Base-by-base conservation (phyloP, 2,888 invertebrate species). In the Zootermopsis nevadensis region DNA sequence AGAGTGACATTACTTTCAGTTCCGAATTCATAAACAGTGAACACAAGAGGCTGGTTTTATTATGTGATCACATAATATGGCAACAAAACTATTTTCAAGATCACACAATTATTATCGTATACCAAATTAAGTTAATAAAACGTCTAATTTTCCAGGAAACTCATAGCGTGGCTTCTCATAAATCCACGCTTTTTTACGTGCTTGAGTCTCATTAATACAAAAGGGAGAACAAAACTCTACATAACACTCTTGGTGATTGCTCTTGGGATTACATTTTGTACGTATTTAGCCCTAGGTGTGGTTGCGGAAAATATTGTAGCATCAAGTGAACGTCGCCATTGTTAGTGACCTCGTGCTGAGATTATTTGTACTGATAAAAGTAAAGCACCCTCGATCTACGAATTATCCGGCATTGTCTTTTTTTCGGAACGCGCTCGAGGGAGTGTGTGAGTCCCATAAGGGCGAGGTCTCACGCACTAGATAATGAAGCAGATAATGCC, bases 201-300 rank as follows among this genome's bases (percentile, higher is more conserved):
- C 35, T 35, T 27, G 66, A 24, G 15, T 19, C 27, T 60, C 79
- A 79, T 79, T 79, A 79, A 38, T 74, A 74, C 33, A 69, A 69
- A 69, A 6, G 33, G 33, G 69, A 8, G 74, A 42, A 74, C 31
- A 35, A 74, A 74, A 74, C 74, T 38, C 42, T 38, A 74, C 74
- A 74, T 38, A 74, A 38, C 79, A 60, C 60, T 60, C 79, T 12
- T 35, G 6, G 22, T 79, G 79, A 79, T 79, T 79, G 79, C 79
- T 79, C 79, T 15, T 35, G 79, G 79, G 79, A 66, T 60, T 77
- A 15, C 48, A 74, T 74, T 74, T 35, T 74, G 19, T 48, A 66
- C 19, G 31, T 79, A 66, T 79, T 79, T 79, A 79, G 66, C n/a
- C 79, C 79, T 79, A 79, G 79, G 79, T 35, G 79, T 79, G 79